Evolutionary conservation across 2,113 vertebrate genomes (phyloP), one percentile per base, ranked within the genome.

Genomic region (Aldabrachelys gigantea): DNA sequence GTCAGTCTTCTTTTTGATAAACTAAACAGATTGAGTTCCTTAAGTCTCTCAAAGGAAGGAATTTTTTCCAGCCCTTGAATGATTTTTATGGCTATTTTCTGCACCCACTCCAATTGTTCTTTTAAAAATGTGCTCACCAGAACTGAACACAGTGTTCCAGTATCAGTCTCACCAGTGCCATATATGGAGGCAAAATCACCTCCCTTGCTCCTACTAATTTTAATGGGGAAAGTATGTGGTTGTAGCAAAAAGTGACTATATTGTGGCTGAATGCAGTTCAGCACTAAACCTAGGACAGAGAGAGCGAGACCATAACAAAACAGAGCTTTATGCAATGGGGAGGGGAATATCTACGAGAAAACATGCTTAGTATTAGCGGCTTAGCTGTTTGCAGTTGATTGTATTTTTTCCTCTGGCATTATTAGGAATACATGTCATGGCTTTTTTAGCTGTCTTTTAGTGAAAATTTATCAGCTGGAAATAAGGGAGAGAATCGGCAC

Each of bases 381-480:
- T 84, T 4, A 65, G 29, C 82, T 80, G 29, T 52, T 87, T 80
- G 80, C 14, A 29, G n/a, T 12, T 41, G n/a, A 19, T 78, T 89
- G 80, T 6, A 11, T 89, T 92, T 92, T 85, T 62, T 69, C n/a
- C 13, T 8, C 62, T 87, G 65, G 91, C 75, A 65, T 13, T 93
- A 22, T 87, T 85, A 84, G 72, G 59, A 85, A 49, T 79, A 57
- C 4, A 50, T 13, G 6, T 10, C 44, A 80, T 22, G 57, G 27
- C 27, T 10, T 6, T 27, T 76, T 87, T 53, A 92, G 53, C 27
- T 87, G 76, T 79, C 85, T 92, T 82, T 89, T 90, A 69, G 85
- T 90, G 80, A 90, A 56, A 89, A 76, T 41, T 31, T 52, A 90
- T 80, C 53, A 87, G 53, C 87, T 92, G 85, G 76, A 87, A 94